These are phyloP conservation scores for Anneissia japonica DNA, from an alignment of 35 echinoderm and acorn worm genomes.

Conservation along the genomic window DNA sequence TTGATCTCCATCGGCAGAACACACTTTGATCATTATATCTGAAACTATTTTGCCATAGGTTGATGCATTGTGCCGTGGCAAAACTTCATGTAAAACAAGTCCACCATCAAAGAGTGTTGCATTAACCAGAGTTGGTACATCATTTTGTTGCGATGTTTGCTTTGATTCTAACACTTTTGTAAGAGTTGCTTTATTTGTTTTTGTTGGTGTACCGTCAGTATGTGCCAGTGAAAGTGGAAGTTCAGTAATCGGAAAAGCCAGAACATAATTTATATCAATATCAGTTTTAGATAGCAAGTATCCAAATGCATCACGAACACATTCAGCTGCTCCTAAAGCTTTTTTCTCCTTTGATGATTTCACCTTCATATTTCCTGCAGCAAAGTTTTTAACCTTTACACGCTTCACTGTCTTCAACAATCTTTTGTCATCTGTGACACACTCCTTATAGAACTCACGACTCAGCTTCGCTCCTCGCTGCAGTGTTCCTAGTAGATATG, in stretches of 20 bases:
- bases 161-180: conserved; percentile 1
- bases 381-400: conserved; percentile 51
- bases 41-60: conserved; percentile 37
- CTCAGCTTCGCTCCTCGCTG: conserved; percentile 30
- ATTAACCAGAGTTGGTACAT: background rate
- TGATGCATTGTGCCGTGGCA: conserved; percentile 33
- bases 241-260: no score
- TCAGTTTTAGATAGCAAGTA: background rate
- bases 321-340: conserved; percentile 3
- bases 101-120: conserved; percentile 25
- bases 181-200: conserved; percentile 8
- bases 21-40: conserved; percentile 4
- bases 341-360: background rate
- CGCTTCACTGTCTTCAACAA: conserved; percentile 33
- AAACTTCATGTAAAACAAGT: conserved; percentile 28
- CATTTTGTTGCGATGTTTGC: no score
- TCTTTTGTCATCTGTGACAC: conserved; percentile 14
- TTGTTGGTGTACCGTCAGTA: no score
- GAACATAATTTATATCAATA: background rate
- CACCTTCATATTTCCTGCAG: conserved; percentile 35
- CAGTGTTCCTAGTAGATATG: conserved; percentile 32
- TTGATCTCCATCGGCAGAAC: background rate
- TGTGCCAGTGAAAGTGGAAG: no score
- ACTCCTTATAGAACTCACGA: conserved; percentile 24
- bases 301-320: conserved; percentile 5